Evolutionary conservation across 1,140 invertebrate species (phyloP), one percentile per base, ranked within the genome.

Genomic region (Zeugodacus cucurbitae): DNA sequence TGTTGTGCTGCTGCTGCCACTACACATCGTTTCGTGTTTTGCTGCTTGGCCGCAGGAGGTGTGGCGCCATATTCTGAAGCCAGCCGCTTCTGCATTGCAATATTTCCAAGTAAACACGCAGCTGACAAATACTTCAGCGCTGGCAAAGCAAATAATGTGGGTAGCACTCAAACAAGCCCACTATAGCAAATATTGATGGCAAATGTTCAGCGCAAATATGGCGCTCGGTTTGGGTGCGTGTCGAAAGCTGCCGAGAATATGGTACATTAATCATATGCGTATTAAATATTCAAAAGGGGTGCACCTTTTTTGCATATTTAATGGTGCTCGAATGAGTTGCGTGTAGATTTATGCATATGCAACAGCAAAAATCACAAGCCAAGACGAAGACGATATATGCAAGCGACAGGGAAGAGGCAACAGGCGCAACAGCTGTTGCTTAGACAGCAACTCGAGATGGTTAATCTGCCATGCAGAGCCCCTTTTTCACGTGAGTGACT

Each of bases 221-320:
- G 14, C 34, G 64, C 29, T 3, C n/a, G 26, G 29, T 6, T 74
- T 5, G 32, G 20, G 17, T 74, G 67, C 34, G 37, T 74, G 37
- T 44, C 34, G 2, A 44, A 41, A 74, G 37, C 70, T 37, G 20
- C 7, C 22, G 34, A 41, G 37, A 74, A 74, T 74, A 11, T 17
- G 11, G 14, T 1, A 37, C 70, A 74, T 74, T 74, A 74, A 74
- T 74, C 70, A 74, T 74, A 74, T 74, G 70, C 70, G 32, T 41
- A 41, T 74, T 74, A 74, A 74, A 74, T 74, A 74, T 74, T 74
- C 70, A 74, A 74, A 74, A 44, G 37, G 70, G 37, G 70, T 74
- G 17, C 17, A 74, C 37, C 14, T 0, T 44, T 34, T 74, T 74
- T 29, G 37, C 70, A 74, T 74, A 44, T 20, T 17, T 74, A 74